These are phyloP conservation scores for Plecturocebus donacophilus DNA, from an alignment of 2,113 vertebrate genomes.

Conservation along the genomic window DNA sequence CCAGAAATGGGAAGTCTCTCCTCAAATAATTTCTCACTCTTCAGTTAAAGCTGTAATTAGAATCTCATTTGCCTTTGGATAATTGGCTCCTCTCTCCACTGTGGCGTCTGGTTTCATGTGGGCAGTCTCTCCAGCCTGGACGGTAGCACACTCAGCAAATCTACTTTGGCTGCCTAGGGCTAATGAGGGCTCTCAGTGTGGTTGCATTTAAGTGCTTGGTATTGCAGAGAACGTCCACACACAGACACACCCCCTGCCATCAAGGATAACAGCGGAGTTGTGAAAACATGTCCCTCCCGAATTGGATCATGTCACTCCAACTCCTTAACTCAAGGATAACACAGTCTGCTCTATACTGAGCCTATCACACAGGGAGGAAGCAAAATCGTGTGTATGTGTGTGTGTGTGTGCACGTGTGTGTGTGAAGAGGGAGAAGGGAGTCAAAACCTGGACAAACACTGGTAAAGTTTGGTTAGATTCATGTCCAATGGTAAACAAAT, in stretches of 20 bases:
- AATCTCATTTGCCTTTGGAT: constrained; percentile 38
- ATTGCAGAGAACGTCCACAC: background rate
- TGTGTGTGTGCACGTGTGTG: background rate
- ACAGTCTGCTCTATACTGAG: background rate
- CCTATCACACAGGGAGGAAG: background rate
- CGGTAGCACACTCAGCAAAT: background rate
- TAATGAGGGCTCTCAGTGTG: background rate
- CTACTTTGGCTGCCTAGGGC: background rate
- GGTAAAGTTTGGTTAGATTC: background rate
- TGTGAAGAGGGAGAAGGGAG: background rate
- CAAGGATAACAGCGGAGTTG: background rate
- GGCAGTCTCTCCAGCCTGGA: background rate
- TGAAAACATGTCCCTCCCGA: background rate
- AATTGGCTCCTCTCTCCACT: constrained; percentile 43
- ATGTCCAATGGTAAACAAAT: background rate
- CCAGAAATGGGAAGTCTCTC: background rate
- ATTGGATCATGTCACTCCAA: background rate
- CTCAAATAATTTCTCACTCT: background rate
- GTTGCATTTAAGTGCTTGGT: background rate
- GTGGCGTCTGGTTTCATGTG: constrained; percentile 3
- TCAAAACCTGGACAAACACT: background rate
- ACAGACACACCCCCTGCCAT: background rate
- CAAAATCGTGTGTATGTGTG: background rate
- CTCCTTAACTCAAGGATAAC: background rate
- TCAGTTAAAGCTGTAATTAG: constrained; percentile 29